Evolutionary conservation across 2,113 vertebrate genomes (phyloP).

Genomic region (Indicator maculatus): DNA sequence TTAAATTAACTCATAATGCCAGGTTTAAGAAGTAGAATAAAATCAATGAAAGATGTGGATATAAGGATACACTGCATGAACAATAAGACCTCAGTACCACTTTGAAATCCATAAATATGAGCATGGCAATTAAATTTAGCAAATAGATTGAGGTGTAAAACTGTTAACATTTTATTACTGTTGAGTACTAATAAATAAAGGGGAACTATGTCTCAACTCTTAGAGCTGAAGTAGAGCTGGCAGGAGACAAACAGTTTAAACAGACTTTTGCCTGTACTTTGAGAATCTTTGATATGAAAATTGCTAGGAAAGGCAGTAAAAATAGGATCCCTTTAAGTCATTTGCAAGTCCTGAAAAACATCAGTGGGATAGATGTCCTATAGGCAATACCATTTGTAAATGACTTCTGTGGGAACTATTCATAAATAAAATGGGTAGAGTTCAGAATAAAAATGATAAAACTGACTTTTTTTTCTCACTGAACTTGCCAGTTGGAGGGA

Average conservation of each 20-base stretch:
- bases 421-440: conserved; percentile 42
- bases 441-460: conserved; percentile 56
- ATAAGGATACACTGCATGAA: not conserved
- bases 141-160: not conserved
- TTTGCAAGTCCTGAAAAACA: conserved; percentile 14
- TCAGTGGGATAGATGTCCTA: not conserved
- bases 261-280: not conserved
- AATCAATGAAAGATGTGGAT: not conserved
- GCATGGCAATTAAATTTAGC: not conserved
- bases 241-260: not conserved
- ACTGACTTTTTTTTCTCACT: not conserved
- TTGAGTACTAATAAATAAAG: not conserved
- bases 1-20: not conserved
- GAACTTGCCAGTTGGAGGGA: not conserved
- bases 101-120: not conserved
- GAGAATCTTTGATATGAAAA: conserved; percentile 28
- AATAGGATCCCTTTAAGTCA: conserved; percentile 13
- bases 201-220: not conserved
- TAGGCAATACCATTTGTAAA: conserved; percentile 20
- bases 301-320: conserved; percentile 4
- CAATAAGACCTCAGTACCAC: not conserved
- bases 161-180: not conserved
- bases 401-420: conserved; percentile 29
- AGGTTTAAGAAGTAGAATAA: not conserved
- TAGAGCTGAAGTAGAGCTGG: not conserved